Evolutionary conservation across 92 coral and sea anemone genomes (phyloP).

Genomic region (Parazoanthus darwini): DNA sequence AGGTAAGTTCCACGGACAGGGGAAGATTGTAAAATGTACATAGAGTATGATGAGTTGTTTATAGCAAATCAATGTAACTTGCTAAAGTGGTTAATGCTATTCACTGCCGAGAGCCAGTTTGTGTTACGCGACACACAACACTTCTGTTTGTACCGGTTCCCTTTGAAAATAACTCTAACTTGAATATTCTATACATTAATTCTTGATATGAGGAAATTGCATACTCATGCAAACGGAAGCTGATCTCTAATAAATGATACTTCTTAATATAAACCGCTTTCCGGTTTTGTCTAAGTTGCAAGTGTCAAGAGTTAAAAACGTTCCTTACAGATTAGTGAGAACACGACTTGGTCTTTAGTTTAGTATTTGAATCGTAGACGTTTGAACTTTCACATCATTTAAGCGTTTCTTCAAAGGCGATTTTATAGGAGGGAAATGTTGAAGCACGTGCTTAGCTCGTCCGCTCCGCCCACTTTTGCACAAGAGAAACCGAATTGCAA

Average conservation of each 20-base stretch:
- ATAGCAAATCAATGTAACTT: too few species aligned
- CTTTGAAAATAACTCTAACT: background rate
- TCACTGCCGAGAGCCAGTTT: too few species aligned
- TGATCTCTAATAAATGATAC: background rate
- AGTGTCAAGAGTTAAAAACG: background rate
- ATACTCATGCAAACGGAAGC: background rate
- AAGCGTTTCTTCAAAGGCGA: background rate
- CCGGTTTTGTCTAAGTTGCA: background rate
- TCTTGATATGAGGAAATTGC: background rate
- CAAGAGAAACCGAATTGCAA: background rate
- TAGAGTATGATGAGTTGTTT: too few species aligned
- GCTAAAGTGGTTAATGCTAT: background rate
- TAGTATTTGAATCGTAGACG: background rate
- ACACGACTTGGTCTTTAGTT: background rate
- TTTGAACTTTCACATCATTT: too few species aligned
- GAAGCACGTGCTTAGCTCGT: background rate
- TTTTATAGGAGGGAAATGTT: background rate
- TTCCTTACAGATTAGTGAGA: background rate
- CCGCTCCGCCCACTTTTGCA: background rate
- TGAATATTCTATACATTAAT: background rate
- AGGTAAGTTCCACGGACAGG: too few species aligned
- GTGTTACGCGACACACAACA: background rate
- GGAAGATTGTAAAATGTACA: too few species aligned
- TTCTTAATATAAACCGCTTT: too few species aligned
- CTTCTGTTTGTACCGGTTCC: background rate